phyloP scores from a whole-genome alignment of 2,113 vertebrate species.

The Diadophis punctatus region DNA sequence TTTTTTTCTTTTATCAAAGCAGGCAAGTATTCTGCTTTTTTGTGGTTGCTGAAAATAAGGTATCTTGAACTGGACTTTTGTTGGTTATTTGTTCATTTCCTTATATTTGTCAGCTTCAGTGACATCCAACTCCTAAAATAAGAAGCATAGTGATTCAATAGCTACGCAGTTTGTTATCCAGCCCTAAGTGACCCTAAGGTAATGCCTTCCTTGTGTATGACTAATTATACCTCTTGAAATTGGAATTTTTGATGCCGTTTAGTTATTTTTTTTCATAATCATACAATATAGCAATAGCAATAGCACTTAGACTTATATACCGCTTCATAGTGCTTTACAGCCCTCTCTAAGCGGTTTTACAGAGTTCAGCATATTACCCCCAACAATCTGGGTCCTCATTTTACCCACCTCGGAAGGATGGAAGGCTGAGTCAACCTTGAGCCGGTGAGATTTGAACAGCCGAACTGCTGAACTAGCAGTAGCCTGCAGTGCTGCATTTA shows the following conservation, averaged over 20 bases:
- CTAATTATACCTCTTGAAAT: not conserved
- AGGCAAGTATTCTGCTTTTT: not conserved
- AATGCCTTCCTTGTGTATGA: not conserved
- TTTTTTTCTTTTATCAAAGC: no score
- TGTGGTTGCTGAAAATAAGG: not conserved
- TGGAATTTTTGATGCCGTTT: not conserved
- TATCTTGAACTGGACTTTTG: not conserved
- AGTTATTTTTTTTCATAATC: not conserved
- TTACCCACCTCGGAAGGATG: no score
- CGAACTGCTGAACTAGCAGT: no score
- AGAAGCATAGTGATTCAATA: not conserved
- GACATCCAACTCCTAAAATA: not conserved
- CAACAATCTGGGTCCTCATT: no score
- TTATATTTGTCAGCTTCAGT: not conserved
- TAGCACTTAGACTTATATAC: no score
- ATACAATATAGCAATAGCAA: no score
- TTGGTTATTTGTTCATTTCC: not conserved
- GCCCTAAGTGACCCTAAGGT: not conserved
- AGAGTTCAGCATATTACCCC: no score
- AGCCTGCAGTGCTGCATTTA: no score
- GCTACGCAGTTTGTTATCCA: not conserved
- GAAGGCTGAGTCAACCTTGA: no score
- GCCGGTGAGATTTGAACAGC: no score
- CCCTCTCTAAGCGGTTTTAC: no score
- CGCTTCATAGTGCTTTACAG: no score